Evolutionary conservation across 2,888 invertebrate genomes (phyloP).

Genomic region (Drosophila ezoana): DNA sequence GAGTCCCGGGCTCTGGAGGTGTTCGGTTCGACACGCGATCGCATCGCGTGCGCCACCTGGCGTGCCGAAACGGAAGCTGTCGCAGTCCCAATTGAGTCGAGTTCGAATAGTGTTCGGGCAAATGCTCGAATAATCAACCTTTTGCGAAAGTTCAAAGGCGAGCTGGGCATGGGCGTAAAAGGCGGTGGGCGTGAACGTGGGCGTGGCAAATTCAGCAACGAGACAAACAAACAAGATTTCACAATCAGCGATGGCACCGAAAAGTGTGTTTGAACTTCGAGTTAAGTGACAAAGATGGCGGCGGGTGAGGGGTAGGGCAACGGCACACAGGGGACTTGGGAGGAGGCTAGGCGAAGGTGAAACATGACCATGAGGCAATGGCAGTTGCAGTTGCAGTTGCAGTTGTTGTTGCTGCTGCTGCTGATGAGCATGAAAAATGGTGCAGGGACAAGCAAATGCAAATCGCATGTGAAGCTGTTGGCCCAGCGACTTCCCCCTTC

Average conservation of each 20-base stretch:
- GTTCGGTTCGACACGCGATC: conserved; percentile 51
- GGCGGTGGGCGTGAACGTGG: neutral
- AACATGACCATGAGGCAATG: conserved; percentile 10
- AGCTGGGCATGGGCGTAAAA: neutral
- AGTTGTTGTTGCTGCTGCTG: conserved; percentile 28
- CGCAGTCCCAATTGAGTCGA: conserved; percentile 41
- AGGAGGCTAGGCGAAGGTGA: neutral
- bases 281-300: conserved; percentile 54
- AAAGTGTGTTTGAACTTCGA: conserved; percentile 71
- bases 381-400: conserved; percentile 17
- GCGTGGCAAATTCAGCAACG: conserved; percentile 29
- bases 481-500: neutral
- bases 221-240: conserved; percentile 73
- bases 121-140: conserved; percentile 31
- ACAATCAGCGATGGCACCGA: conserved; percentile 67
- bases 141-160: conserved; percentile 32
- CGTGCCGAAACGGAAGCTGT: conserved; percentile 43
- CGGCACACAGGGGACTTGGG: too few species aligned
- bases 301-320: neutral
- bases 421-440: conserved; percentile 54
- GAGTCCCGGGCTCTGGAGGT: conserved; percentile 12
- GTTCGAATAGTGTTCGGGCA: conserved; percentile 1
- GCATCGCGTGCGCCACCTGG: conserved; percentile 19
- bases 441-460: conserved; percentile 39
- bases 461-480: conserved; percentile 36